Conservation (phyloP, 2,113 vertebrate species). For the Onychostoma macrolepis region DNA sequence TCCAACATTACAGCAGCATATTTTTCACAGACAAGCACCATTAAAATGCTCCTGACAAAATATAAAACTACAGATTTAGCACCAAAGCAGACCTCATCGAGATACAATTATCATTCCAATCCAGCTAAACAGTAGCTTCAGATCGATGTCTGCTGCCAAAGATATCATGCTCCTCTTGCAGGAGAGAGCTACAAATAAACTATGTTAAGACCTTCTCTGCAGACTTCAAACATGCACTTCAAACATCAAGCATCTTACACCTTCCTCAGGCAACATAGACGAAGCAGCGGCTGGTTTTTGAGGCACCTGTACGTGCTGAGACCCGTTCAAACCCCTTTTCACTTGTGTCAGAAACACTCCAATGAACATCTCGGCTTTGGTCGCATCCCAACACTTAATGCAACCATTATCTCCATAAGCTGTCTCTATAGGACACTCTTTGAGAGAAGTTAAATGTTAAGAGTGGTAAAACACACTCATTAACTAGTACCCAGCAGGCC, state of each 20-base stretch:
- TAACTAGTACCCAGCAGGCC: conserved; percentile 20
- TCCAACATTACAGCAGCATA: not conserved
- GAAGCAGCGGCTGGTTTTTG: conserved; percentile 1
- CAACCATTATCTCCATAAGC: not conserved
- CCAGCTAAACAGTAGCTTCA: not conserved
- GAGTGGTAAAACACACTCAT: conserved; percentile 13
- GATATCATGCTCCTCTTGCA: not conserved
- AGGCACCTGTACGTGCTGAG: not conserved
- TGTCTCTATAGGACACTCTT: not conserved
- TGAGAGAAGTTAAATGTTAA: conserved; percentile 9
- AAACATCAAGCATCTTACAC: conserved; percentile 24
- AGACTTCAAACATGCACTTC: conserved; percentile 22
- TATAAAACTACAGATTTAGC: not conserved
- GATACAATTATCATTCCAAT: not conserved
- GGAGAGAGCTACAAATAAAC: not conserved
- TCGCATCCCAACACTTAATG: not conserved
- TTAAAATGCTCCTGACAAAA: not conserved
- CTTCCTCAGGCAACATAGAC: not conserved
- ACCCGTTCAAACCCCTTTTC: not conserved
- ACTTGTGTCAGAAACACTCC: not conserved
- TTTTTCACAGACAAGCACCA: not conserved
- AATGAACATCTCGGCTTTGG: not conserved
- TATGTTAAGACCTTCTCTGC: conserved; percentile 1
- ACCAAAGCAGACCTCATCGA: not conserved
- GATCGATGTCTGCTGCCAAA: not conserved